Evolutionary conservation across 2,113 vertebrate genomes (phyloP).

Genomic region (Apus apus): DNA sequence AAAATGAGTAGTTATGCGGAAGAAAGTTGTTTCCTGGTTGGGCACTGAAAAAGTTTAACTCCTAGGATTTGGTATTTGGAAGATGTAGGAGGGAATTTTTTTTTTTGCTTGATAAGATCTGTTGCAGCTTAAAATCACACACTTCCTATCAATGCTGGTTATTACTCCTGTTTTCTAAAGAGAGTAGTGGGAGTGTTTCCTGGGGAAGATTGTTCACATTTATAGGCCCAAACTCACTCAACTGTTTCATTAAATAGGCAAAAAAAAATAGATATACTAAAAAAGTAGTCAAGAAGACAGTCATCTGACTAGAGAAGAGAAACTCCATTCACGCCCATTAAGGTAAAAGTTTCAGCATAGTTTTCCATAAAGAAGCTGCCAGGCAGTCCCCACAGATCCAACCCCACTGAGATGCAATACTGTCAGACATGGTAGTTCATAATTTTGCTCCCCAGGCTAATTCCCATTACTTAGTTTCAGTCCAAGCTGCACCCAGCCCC

Average conservation of each 20-base stretch:
- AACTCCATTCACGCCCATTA: background rate
- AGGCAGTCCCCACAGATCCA: background rate
- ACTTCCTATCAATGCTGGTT: background rate
- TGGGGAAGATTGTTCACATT: background rate
- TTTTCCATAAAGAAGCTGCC: background rate
- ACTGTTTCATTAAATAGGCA: background rate
- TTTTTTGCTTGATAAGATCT: background rate
- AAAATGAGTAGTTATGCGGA: background rate
- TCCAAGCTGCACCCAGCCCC: background rate
- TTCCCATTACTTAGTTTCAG: background rate
- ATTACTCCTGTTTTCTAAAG: background rate
- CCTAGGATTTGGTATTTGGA: background rate
- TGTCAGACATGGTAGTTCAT: background rate
- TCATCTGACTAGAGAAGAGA: background rate
- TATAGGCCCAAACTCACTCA: background rate
- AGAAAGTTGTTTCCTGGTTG: background rate
- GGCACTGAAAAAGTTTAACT: background rate
- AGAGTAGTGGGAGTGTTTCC: background rate
- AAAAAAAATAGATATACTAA: background rate
- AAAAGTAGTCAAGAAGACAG: background rate
- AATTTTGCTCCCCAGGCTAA: background rate
- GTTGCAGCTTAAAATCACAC: background rate
- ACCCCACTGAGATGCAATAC: rapidly evolving
- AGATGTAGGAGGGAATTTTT: background rate
- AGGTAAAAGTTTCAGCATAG: background rate